phyloP scores from a whole-genome alignment of 2,888 invertebrate genomes.

The Ennomos erosarius region DNA sequence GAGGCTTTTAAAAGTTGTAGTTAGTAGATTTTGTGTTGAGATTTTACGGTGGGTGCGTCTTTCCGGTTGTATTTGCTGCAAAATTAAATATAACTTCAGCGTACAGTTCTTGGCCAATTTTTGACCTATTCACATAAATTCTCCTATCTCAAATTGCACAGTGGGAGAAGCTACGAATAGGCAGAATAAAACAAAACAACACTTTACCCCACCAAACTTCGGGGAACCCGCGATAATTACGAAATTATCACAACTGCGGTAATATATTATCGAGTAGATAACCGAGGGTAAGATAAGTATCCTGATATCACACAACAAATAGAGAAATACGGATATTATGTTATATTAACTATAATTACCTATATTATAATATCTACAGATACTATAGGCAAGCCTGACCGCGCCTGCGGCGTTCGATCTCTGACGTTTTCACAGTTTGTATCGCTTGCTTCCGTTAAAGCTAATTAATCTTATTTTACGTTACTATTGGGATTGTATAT shows the following conservation, averaged over 20 bases:
- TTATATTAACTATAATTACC: too few relatives aligned
- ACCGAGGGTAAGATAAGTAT: constrained; percentile 39
- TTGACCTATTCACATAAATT: not conserved
- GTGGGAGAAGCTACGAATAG: constrained; percentile 4
- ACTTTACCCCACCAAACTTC: constrained; percentile 25
- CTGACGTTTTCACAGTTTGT: constrained; percentile 63
- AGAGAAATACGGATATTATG: constrained; percentile 5
- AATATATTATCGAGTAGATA: constrained; percentile 43
- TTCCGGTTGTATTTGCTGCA: too few relatives aligned
- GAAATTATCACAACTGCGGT: constrained; percentile 39
- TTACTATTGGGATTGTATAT: constrained; percentile 59
- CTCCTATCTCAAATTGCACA: not conserved
- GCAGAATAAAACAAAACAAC: constrained; percentile 28
- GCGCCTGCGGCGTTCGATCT: constrained; percentile 61
- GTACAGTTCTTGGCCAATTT: too few relatives aligned
- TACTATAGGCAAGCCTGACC: constrained; percentile 54
- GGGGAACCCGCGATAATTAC: constrained; percentile 35
- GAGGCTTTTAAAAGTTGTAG: too few relatives aligned
- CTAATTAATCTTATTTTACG: constrained; percentile 71
- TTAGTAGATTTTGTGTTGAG: too few relatives aligned
- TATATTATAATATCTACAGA: not conserved
- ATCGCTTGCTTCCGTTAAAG: constrained; percentile 55
- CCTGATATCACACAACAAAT: constrained; percentile 29
- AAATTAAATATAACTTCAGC: too few relatives aligned
- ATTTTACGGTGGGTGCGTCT: too few relatives aligned